Conservation (phyloP, 2,797 vertebrate genomes). For the Cossypha niveicapilla region DNA sequence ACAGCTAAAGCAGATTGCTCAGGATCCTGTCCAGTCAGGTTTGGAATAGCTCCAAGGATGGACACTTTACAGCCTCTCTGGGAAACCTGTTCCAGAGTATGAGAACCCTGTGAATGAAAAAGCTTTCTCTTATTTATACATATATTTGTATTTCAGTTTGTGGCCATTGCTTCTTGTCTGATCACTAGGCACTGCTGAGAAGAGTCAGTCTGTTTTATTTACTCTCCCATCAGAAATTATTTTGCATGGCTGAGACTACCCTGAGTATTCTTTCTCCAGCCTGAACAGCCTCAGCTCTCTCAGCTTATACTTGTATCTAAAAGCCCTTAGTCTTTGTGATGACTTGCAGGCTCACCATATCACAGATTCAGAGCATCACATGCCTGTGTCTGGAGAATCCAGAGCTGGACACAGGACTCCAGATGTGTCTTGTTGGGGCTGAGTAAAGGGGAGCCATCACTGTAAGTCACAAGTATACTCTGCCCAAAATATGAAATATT, state of each 20-base stretch:
- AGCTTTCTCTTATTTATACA: neutral
- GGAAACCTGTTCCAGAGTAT: neutral
- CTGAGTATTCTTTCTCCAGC: neutral
- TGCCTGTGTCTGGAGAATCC: neutral
- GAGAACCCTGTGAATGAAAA: neutral
- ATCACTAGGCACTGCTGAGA: too few relatives aligned
- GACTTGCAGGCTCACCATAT: neutral
- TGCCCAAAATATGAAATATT: neutral
- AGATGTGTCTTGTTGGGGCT: neutral
- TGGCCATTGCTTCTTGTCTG: neutral
- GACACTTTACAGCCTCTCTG: neutral
- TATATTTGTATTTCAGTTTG: neutral
- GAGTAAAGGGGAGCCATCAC: neutral
- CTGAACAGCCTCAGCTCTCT: neutral
- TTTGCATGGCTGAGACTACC: neutral
- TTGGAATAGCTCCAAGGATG: neutral
- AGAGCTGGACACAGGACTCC: neutral
- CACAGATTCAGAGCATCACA: neutral
- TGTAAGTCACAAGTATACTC: neutral
- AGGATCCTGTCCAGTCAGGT: neutral
- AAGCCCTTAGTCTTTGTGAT: neutral
- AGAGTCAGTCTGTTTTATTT: neutral
- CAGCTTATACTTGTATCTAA: neutral
- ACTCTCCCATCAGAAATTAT: neutral
- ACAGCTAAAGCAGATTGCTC: neutral